These are phyloP conservation scores for Poeciliopsis turneri DNA, from an alignment of 2,797 vertebrate genomes.

Conservation along the genomic window DNA sequence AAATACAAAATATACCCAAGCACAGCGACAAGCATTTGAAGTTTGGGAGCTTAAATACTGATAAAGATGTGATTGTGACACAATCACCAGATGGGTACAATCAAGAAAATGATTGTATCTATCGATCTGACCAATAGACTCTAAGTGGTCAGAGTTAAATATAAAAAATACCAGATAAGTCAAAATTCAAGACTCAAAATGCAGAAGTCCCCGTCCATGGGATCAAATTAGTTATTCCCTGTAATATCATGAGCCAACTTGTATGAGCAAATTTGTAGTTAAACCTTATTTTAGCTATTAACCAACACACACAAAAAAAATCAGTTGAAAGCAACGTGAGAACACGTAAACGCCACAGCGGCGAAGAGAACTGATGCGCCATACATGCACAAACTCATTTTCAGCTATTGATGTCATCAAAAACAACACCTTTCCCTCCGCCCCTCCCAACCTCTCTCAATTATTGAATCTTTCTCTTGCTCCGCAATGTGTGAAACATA, in stretches of 20 bases:
- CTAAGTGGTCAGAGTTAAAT: neutral
- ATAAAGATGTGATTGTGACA: neutral
- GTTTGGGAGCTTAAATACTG: no score
- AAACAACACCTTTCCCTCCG: constrained; percentile 67
- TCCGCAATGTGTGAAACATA: constrained; percentile 59
- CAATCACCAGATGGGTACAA: neutral
- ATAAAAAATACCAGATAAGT: neutral
- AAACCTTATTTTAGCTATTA: neutral
- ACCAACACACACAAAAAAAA: neutral
- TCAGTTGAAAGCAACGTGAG: constrained; percentile 23
- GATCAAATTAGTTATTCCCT: neutral
- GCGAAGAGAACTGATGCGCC: constrained; percentile 14
- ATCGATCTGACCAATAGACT: neutral
- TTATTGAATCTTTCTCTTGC: constrained; percentile 71
- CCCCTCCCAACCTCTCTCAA: constrained; percentile 51
- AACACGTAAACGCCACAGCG: constrained; percentile 22
- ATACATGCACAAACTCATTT: constrained; percentile 44
- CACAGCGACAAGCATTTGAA: no score
- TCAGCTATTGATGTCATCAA: constrained; percentile 64
- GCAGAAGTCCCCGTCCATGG: neutral
- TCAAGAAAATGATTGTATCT: neutral
- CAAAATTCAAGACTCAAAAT: neutral
- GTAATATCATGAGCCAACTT: neutral
- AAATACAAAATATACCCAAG: no score
- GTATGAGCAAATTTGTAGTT: neutral